Conservation (phyloP, 2,113 vertebrate species). For the Rhinoderma darwinii region DNA sequence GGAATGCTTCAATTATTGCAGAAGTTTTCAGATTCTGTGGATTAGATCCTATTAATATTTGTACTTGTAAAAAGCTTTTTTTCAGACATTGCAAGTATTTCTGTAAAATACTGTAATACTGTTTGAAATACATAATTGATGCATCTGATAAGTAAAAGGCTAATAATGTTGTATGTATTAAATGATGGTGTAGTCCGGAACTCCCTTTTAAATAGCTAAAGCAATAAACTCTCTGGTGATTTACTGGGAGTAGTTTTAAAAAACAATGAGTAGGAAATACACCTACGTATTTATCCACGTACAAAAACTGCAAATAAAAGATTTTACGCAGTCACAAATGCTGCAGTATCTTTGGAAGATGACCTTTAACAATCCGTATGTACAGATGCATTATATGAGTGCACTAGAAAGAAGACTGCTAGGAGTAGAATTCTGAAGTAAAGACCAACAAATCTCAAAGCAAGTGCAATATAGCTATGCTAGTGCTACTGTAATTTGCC, state of each 20-base stretch:
- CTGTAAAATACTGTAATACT: constrained; percentile 25
- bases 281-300: background rate
- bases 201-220: background rate
- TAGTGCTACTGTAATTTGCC: too few species aligned
- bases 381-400: background rate
- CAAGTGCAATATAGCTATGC: too few species aligned
- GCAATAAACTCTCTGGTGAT: background rate
- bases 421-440: too few species aligned
- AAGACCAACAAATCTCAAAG: too few species aligned
- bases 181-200: background rate
- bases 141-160: constrained; percentile 33
- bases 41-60: background rate
- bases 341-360: background rate
- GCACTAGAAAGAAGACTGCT: too few species aligned
- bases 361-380: background rate
- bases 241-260: background rate
- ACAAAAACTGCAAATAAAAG: background rate
- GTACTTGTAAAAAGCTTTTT: constrained; percentile 37
- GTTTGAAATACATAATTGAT: constrained; percentile 32
- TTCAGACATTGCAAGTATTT: background rate
- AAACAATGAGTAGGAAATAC: background rate
- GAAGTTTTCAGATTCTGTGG: background rate
- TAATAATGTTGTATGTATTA: constrained; percentile 39
- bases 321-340: background rate
- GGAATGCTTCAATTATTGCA: background rate